Percentiles rank a stretch among this genome's conserved stretches.
phyloP scores from a whole-genome alignment of 2,113 vertebrate genomes.

The Colinus virginianus region DNA sequence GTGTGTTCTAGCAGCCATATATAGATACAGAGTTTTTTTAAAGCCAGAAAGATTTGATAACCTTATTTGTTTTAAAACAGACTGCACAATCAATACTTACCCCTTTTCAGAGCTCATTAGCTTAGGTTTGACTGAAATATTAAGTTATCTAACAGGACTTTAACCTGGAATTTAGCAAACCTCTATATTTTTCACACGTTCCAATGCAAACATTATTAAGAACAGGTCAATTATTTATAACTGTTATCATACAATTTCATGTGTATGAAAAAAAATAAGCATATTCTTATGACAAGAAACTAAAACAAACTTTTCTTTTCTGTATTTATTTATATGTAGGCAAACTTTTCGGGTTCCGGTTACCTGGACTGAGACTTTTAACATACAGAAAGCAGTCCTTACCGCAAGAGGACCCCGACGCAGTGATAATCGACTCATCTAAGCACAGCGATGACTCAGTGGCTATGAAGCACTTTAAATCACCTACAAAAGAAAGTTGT shows the following conservation, averaged over 20 bases:
- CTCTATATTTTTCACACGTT: background rate
- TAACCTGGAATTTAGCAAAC: background rate
- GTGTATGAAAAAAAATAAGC: background rate
- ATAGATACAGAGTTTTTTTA: background rate
- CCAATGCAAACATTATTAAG: background rate
- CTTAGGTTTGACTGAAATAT: background rate
- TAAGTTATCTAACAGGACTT: background rate
- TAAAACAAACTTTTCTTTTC: background rate
- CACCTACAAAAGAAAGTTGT: slow-evolving; percentile 91
- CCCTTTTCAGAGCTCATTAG: background rate
- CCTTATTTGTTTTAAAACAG: background rate
- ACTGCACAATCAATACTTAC: background rate
- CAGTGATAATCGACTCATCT: slow-evolving; percentile 92
- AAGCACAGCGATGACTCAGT: slow-evolving; percentile 90
- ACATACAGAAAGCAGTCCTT: slow-evolving; percentile 93
- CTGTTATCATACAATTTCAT: background rate
- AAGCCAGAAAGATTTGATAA: background rate
- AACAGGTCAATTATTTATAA: background rate
- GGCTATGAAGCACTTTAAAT: slow-evolving; percentile 92
- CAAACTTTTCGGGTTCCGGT: slow-evolving; percentile 92
- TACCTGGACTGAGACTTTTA: slow-evolving; percentile 90
- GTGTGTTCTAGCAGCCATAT: background rate
- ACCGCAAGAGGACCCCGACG: slow-evolving; percentile 96
- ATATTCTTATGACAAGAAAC: background rate
- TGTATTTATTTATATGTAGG: slow-evolving; percentile 77